Conservation (phyloP, 1,140 invertebrate species). For the Wasmannia auropunctata region DNA sequence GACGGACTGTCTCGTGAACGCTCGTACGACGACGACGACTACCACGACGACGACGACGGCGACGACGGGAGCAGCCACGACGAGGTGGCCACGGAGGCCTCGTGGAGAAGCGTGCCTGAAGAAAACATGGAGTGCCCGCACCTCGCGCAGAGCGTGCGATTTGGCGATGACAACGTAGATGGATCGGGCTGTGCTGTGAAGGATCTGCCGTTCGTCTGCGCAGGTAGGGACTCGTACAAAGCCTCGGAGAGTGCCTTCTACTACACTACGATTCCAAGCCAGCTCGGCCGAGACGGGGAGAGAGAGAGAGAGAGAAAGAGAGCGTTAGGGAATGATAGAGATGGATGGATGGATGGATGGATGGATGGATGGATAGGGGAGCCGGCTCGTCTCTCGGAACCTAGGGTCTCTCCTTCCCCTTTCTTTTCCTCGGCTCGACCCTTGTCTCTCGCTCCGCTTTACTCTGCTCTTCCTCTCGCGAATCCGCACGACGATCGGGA, state of each 20-base stretch:
- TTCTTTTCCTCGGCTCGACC: slow-evolving; percentile 17
- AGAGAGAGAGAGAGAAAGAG: neutral
- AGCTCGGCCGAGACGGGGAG: neutral
- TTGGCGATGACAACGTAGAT: slow-evolving; percentile 85
- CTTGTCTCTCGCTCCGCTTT: slow-evolving; percentile 44
- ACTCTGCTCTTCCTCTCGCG: slow-evolving; percentile 35
- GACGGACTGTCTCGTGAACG: slow-evolving; percentile 64
- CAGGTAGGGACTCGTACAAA: slow-evolving; percentile 73
- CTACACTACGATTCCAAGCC: slow-evolving; percentile 8
- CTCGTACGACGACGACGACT: slow-evolving; percentile 40
- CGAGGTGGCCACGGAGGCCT: slow-evolving; percentile 73
- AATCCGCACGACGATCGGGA: slow-evolving; percentile 6
- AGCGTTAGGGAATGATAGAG: neutral
- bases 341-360: neutral
- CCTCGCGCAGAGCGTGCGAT: slow-evolving; percentile 87
- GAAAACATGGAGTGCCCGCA: slow-evolving; percentile 87
- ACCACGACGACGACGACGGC: slow-evolving; percentile 47
- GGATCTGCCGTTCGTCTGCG: slow-evolving; percentile 78
- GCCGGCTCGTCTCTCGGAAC: slow-evolving; percentile 23
- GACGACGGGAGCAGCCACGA: slow-evolving; percentile 45
- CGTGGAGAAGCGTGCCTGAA: slow-evolving; percentile 68
- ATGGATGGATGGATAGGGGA: slow-evolving; percentile 1
- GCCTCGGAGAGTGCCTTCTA: slow-evolving; percentile 20
- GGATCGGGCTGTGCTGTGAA: slow-evolving; percentile 74
- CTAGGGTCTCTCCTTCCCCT: slow-evolving; percentile 3